Base-by-base conservation (phyloP, 2,113 vertebrate species). In the Blennius ocellaris region DNA sequence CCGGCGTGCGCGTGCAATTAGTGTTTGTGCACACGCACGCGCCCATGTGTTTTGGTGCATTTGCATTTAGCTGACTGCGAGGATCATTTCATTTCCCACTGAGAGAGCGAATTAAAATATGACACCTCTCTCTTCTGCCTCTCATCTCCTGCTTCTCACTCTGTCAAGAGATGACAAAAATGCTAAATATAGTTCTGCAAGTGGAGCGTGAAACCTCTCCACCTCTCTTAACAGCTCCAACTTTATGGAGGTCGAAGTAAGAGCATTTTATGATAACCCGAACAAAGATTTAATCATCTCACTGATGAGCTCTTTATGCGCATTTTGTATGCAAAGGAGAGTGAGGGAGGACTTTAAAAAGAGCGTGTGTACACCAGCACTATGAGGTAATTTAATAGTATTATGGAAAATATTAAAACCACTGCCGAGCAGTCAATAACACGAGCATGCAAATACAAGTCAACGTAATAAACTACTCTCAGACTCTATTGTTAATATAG, bases 41-140 rank as follows among this genome's bases (percentile, higher is more conserved):
- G 14, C 30, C 5, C 30, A 45, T 56, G 71, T 36, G 64, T 63
- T 40, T 59, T 11, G 14, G 62, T 40, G 41, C 7, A 17, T 56
- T 45, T 8, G 37, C 50, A 58, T 74, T 49, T 45, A 72, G 65
- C 62, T 69, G 59, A 74, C 76, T 66, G 81, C 44, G 3, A 21
- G 73, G 66, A 66, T 85, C 6, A 17, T 76, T 81, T 80, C 75
- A 60, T 82, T 81, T 69, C 84, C 86, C 84, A 59, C 88, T 65
- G 89, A 83, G 90, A 81, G 76, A 86, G 76, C 70, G 37, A 92
- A 91, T 92, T 87, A 90, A 87, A 88, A 83, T 75, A 43, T 78
- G 83, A 85, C 89, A 86, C 85, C 80, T 91, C 80, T 75, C 76
- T 83, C 59, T 52, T 66, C 80, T 81, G 79, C 88, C 78, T 82